These are phyloP conservation scores for Punctoribates punctum DNA, from an alignment of 2,888 invertebrate genomes.

Conservation along the genomic window DNA sequence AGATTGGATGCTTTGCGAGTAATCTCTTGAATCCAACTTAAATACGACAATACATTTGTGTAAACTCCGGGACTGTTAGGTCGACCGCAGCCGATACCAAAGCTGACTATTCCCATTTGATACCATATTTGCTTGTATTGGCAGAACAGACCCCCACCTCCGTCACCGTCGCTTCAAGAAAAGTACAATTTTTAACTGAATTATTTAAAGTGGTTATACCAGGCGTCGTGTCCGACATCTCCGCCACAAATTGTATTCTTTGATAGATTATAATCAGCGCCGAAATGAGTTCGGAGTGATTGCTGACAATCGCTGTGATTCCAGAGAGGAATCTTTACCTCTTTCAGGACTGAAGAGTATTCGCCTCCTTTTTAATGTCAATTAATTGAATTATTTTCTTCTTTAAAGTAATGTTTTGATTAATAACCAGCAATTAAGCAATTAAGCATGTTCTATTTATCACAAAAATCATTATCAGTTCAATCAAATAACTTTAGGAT, in stretches of 20 bases:
- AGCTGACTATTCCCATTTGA: constrained; percentile 55
- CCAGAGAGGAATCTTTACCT: constrained; percentile 55
- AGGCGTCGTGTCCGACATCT: constrained; percentile 55
- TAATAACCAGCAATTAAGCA: no score
- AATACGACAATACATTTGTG: constrained; percentile 52
- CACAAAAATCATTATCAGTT: no score
- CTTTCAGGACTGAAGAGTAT: constrained; percentile 55
- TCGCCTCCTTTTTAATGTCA: constrained; percentile 50
- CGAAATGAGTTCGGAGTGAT: constrained; percentile 53
- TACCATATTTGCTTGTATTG: constrained; percentile 54
- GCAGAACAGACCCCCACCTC: constrained; percentile 55
- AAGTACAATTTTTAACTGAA: neutral
- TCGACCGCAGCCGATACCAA: constrained; percentile 53
- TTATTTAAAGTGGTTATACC: constrained; percentile 53
- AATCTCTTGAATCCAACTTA: constrained; percentile 52
- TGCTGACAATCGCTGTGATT: constrained; percentile 52
- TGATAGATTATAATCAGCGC: constrained; percentile 53
- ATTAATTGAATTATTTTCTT: neutral
- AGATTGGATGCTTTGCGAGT: neutral
- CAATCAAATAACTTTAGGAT: no score
- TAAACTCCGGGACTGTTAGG: constrained; percentile 55
- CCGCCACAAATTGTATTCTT: constrained; percentile 55
- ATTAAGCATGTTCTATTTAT: no score
- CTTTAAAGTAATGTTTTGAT: no score
- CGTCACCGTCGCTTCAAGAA: constrained; percentile 53